Conservation (phyloP, 1,140 invertebrate genomes). For the Eurosta solidaginis region DNA sequence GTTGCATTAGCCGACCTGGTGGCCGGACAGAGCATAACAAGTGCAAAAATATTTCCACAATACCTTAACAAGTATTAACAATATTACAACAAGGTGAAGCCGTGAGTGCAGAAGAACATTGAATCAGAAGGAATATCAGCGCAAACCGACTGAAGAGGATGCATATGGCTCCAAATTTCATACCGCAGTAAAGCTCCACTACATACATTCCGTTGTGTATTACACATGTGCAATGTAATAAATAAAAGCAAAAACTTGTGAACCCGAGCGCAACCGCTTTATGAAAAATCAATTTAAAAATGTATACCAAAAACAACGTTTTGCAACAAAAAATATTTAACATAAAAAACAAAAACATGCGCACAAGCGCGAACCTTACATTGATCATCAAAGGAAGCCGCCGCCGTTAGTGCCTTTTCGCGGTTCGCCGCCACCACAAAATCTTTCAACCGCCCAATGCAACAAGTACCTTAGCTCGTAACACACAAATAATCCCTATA, state of each 20-base stretch:
- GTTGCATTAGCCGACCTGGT: slow-evolving; percentile 9
- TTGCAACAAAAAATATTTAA: too few species aligned
- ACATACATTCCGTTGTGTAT: not conserved
- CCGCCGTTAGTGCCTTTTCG: too few species aligned
- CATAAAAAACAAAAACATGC: slow-evolving; percentile 2
- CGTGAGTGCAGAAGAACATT: not conserved
- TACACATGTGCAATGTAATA: not conserved
- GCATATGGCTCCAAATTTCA: not conserved
- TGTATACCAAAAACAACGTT: not conserved
- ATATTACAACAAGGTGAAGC: too few species aligned
- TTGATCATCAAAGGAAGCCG: slow-evolving; percentile 14
- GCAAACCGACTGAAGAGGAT: not conserved
- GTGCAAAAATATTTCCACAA: not conserved
- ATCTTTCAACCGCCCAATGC: not conserved
- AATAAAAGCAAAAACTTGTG: slow-evolving; percentile 12
- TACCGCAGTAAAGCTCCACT: too few species aligned
- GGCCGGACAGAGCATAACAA: not conserved
- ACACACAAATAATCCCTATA: not conserved
- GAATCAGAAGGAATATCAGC: not conserved
- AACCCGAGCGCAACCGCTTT: not conserved
- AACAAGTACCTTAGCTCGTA: not conserved
- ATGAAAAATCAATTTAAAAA: not conserved
- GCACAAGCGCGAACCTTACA: not conserved
- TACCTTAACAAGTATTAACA: not conserved
- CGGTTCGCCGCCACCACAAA: not conserved